Evolutionary conservation across 2,888 invertebrate species (phyloP), one percentile per base, ranked within the genome.

Genomic region (Toxonevra muliebris): DNA sequence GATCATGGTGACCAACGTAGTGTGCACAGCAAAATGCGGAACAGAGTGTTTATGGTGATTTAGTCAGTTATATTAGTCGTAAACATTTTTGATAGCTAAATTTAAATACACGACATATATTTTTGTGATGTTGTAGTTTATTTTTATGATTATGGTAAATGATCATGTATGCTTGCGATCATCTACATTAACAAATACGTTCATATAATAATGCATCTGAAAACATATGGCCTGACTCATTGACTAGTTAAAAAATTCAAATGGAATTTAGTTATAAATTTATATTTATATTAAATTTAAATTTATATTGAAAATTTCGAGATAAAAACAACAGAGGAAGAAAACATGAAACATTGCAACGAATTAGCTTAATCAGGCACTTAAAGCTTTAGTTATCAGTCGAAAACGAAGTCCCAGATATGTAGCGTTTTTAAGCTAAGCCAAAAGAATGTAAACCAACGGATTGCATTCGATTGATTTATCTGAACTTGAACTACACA

Each of bases 1-100:
- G n/a, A n/a, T n/a, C n/a, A n/a, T 30, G 30, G 30, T 30, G 30
- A 30, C 7, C 3, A 30, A 11, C 48, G 11, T 15, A 12, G 45
- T 13, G 13, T 45, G 45, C 30, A 13, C 11, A 57, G n/a, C 9
- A 30, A 11, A 20, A 40, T 40, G 40, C 57, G 75, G 78, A 82
- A 82, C 79, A 78, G 80, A 81, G 83, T 83, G 83, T 84, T 83
- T 83, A 83, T 84, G 81, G 82, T 82, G 84, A 84, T 83, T 83
- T 83, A 84, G 84, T 84, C 83, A 81, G 80, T 81, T 82, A 81
- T 83, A 80, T 82, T 81, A 79, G 81, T 83, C 83, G 82, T 83
- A 84, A 84, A 83, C 82, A 78, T 78, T 82, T 81, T 82, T 83
- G 83, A 83, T 83, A 84, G 83, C 84, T 83, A 83, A 83, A 83